Base-by-base conservation (phyloP, 2,113 vertebrate species). In the Trogon melanurus region DNA sequence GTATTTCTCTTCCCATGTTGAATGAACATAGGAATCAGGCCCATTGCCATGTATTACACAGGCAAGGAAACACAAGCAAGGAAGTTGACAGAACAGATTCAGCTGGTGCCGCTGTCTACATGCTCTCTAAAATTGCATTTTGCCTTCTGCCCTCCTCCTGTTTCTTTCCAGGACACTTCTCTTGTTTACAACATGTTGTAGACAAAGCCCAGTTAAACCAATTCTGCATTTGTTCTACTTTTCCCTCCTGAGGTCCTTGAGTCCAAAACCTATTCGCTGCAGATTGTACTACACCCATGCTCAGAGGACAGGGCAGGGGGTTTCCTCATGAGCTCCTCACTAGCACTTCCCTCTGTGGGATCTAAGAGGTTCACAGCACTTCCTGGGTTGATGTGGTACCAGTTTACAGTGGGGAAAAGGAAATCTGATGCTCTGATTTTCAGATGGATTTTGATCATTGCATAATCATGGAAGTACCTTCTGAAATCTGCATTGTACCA, bases 91-190 rank as follows among this genome's bases (percentile, higher is more conserved):
- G 44, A 56, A 70, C 5, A 44, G 23, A 9, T 85, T 62, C 41
- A n/a, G 9, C 0, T 58, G 36, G 34, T 60, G 22, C 10, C 4
- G 3, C 23, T 17, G 3, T 70, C 41, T 30, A 1, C 7, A 10
- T 15, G 11, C 29, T 50, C 50, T 61, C 5, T 44, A 34, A 65
- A 34, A 60, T 6, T 3, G 26, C 3, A 51, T 69, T 88, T 88
- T n/a, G 4, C 17, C 38, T 74, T 18, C 69, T 79, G 45, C 20
- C 17, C 13, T 89, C 34, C 57, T 78, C 20, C 38, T 75, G 20
- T 26, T 91, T 41, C 64, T 80, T 48, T 47, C 32, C 20, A 26
- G 36, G 13, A 29, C 21, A 62, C 25, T 36, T 71, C 34, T 57
- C 36, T 85, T 32, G 62, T 18, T 67, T 79, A 22, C 19, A 57